These are phyloP conservation scores for Oligia fasciuncula DNA, from an alignment of 2,888 invertebrate genomes.

Conservation along the genomic window DNA sequence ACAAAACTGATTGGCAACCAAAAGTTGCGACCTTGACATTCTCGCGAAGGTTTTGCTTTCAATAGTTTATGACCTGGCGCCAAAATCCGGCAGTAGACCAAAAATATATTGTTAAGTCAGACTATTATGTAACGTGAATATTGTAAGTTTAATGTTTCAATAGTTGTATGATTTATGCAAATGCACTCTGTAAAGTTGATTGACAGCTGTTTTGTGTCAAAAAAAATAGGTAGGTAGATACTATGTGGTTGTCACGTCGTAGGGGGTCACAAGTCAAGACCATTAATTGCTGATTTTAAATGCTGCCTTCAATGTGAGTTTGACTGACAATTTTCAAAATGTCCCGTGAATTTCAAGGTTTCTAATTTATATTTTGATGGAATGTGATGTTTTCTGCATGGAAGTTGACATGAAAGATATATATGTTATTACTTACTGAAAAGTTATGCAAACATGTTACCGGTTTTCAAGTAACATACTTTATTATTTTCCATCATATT, in stretches of 20 bases:
- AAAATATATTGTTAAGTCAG: background rate
- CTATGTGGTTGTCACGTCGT: background rate
- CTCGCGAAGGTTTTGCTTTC: background rate
- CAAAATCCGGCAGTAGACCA: background rate
- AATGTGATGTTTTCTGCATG: background rate
- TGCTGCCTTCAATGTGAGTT: background rate
- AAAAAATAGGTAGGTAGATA: slow-evolving; percentile 5
- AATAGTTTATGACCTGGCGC: background rate
- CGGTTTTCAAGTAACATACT: background rate
- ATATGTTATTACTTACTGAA: background rate
- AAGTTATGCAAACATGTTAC: too few species aligned
- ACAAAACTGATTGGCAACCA: background rate
- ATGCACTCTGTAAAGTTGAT: slow-evolving; percentile 28
- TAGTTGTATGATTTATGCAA: slow-evolving; percentile 35
- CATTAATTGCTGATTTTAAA: slow-evolving; percentile 6
- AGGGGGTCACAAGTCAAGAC: slow-evolving; percentile 42
- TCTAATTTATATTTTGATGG: background rate
- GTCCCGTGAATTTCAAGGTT: background rate
- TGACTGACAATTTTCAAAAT: slow-evolving; percentile 8
- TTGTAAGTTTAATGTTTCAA: background rate
- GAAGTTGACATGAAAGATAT: background rate
- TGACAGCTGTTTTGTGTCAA: slow-evolving; percentile 40
- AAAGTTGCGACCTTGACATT: background rate
- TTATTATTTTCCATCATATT: background rate
- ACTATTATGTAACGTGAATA: slow-evolving; percentile 5